phyloP scores from a whole-genome alignment of 2,888 invertebrate genomes.

The Lepidonotus clava region DNA sequence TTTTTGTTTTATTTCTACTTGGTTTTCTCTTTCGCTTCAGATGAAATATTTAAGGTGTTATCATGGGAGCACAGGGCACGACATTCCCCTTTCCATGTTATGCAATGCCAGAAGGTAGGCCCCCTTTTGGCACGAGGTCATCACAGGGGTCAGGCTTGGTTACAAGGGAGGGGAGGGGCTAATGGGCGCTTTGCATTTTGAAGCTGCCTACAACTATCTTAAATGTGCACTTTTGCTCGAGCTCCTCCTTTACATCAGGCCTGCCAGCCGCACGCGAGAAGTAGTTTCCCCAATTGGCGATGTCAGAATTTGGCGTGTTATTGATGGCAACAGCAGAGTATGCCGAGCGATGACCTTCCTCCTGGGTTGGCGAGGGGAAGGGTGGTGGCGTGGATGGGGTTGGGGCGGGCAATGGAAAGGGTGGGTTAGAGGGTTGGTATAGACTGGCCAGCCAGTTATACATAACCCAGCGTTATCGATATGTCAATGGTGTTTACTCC shows the following conservation, averaged over 20 bases:
- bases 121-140: constrained; percentile 3
- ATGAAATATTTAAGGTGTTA: constrained; percentile 29
- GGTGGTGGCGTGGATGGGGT: neutral
- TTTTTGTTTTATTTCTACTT: neutral
- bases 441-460: constrained; percentile 4
- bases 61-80: neutral
- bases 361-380: constrained; percentile 7
- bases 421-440: constrained; percentile 12
- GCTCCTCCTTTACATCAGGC: neutral
- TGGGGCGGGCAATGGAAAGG: neutral
- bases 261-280: neutral
- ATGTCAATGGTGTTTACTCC: constrained; percentile 46
- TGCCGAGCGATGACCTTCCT: neutral
- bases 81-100: constrained; percentile 6
- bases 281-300: constrained; percentile 37
- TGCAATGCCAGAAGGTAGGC: neutral
- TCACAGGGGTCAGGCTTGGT: neutral
- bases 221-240: constrained; percentile 29
- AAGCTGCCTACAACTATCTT: constrained; percentile 45
- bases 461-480: constrained; percentile 40
- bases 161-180: constrained; percentile 25
- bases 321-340: constrained; percentile 21
- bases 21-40: no score
- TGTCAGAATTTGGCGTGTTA: constrained; percentile 39
- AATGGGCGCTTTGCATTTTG: constrained; percentile 50